These are phyloP conservation scores for Pseudomyrmex dendroicus DNA, from an alignment of 1,140 invertebrate genomes.

Conservation along the genomic window DNA sequence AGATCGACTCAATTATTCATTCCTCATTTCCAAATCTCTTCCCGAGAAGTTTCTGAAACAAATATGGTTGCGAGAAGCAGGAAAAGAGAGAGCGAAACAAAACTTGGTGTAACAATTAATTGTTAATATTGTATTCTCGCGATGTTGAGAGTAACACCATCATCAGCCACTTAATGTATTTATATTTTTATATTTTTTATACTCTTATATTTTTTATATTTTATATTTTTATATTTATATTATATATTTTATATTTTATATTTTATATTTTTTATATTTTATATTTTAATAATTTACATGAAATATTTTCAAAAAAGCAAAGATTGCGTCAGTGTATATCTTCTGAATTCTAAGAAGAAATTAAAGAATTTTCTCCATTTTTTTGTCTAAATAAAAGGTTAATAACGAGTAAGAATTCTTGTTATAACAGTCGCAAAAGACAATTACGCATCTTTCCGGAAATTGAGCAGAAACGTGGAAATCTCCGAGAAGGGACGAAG, in stretches of 20 bases:
- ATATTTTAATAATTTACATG: too few relatives aligned
- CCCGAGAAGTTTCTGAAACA: too few relatives aligned
- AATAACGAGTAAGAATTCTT: not conserved
- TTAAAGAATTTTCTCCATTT: not conserved
- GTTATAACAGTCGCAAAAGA: not conserved
- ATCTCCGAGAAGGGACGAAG: not conserved
- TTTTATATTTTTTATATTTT: too few relatives aligned
- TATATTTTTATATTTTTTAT: too few relatives aligned
- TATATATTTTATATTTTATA: too few relatives aligned
- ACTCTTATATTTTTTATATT: too few relatives aligned
- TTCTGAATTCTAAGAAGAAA: not conserved
- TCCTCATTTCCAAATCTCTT: not conserved
- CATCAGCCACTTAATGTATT: too few relatives aligned
- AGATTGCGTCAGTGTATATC: not conserved
- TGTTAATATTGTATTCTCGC: not conserved
- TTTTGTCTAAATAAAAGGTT: not conserved
- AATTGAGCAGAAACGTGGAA: slow-evolving; percentile 21
- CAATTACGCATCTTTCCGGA: slow-evolving; percentile 21
- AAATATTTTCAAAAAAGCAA: too few relatives aligned
- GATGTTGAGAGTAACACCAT: too few relatives aligned
- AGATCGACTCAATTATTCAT: slow-evolving; percentile 26
- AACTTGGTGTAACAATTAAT: not conserved
- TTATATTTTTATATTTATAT: too few relatives aligned
- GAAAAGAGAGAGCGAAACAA: too few relatives aligned
- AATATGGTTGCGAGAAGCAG: not conserved